Percentiles rank a stretch among this genome's conserved stretches.
Conservation (phyloP, 2,113 vertebrate genomes). For the Phaetusa simplex region DNA sequence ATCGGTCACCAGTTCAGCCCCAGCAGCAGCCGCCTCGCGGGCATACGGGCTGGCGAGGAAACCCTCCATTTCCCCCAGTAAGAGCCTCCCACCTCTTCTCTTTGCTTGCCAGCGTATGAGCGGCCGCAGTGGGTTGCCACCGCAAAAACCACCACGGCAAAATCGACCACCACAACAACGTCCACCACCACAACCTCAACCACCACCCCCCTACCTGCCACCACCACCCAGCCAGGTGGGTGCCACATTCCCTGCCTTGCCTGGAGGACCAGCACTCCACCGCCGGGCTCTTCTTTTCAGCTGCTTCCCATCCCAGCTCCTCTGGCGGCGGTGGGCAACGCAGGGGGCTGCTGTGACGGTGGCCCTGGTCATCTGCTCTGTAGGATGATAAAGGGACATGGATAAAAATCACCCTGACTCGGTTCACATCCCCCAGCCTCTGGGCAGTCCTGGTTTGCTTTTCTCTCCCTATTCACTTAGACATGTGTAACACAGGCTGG, state of each 20-base stretch:
- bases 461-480: not conserved
- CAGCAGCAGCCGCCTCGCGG: not conserved
- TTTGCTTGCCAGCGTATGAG: slow-evolving; percentile 19
- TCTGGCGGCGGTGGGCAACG: rapidly evolving
- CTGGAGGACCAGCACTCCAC: not conserved
- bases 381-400: slow-evolving; percentile 8
- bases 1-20: not conserved
- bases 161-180: not conserved
- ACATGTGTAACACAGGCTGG: rapidly evolving
- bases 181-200: not conserved
- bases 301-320: not conserved
- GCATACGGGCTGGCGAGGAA: not conserved
- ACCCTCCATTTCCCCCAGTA: not conserved
- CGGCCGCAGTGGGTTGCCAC: slow-evolving; percentile 19
- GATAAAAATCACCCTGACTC: slow-evolving; percentile 46
- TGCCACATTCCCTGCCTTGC: not conserved
- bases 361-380: not conserved
- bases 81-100: slow-evolving; percentile 13
- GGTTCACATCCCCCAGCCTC: not conserved
- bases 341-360: rapidly evolving
- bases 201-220: not conserved
- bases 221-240: slow-evolving; percentile 71
- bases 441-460: not conserved
- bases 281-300: not conserved
- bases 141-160: not conserved